Evolutionary conservation across 2,797 vertebrate genomes (phyloP), one percentile per base, ranked within the genome.

Genomic region (Alcedo atthis): DNA sequence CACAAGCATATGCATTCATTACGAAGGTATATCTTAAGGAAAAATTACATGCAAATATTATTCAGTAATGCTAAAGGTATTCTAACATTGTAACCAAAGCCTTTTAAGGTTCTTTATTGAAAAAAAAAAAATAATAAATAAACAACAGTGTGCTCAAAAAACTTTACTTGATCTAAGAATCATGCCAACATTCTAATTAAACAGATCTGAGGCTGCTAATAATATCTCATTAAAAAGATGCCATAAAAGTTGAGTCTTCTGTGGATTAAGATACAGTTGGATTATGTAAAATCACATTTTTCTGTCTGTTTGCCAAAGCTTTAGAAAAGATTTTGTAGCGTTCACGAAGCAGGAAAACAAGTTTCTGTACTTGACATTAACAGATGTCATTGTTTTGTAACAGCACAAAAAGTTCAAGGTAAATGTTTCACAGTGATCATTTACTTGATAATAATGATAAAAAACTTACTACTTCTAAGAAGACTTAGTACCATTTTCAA

Each of bases 131-230:
- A 37, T 28, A 68, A 24, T 79, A 92, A 69, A 57, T 40, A 93
- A 86, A 78, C 8, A 81, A 54, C 7, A 85, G 35, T 87, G 11
- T 71, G 15, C 92, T 85, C 43, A 85, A 81, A 94, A 85, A 7
- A 11, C 13, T 82, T 62, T 86, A 63, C 70, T 87, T 92, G 80
- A 77, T 85, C 66, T 89, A 79, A 74, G 46, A 33, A 81, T 88
- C 71, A 66, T 15, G n/a, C 7, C 59, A 93, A 76, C 19, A 58
- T 85, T 96, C 49, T 90, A 93, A 93, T 93, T 93, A 93, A 96
- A 91, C 63, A 37, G 53, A 71, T 90, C 73, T 90, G 73, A 93
- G 91, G 40, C 33, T 88, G 46, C 12, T 77, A 91, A 85, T 92
- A 93, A 85, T 66, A 92, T 83, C 69, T 89, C 40, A 94, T 91